phyloP scores from a whole-genome alignment of 2,797 vertebrate species.

The Bufotes viridis region DNA sequence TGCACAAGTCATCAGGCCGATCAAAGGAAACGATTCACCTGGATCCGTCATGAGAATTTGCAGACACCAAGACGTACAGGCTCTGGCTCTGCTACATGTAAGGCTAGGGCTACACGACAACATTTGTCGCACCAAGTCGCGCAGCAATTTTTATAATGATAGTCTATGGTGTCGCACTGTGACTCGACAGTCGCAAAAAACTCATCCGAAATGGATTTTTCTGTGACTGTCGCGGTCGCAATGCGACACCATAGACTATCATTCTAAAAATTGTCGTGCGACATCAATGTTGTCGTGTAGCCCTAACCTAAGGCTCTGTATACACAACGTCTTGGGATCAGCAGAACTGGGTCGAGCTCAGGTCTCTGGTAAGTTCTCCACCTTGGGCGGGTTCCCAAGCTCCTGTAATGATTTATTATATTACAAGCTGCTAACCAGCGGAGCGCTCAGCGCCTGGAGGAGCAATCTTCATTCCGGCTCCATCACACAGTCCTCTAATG shows the following conservation, averaged over 20 bases:
- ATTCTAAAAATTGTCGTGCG: too few species aligned
- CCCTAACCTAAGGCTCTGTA: too few species aligned
- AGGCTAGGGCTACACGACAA: too few species aligned
- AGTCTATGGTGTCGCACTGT: too few species aligned
- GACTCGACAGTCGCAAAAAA: too few species aligned
- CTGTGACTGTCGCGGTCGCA: too few species aligned
- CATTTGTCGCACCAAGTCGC: too few species aligned
- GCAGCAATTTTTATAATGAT: too few species aligned
- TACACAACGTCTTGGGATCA: not conserved
- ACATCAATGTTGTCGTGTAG: too few species aligned
- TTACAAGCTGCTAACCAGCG: conserved; percentile 5
- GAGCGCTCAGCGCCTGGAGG: conserved; percentile 26
- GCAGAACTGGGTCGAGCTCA: not conserved
- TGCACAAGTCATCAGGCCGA: not conserved
- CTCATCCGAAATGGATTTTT: too few species aligned
- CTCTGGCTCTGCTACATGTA: conserved; percentile 1
- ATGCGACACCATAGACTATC: too few species aligned
- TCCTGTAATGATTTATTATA: conserved; percentile 24
- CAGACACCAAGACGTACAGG: not conserved
- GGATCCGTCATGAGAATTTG: not conserved
- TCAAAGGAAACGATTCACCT: not conserved
- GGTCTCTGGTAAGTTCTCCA: not conserved
- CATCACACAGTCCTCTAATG: not conserved
- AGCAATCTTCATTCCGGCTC: not conserved
- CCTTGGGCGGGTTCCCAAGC: conserved; percentile 30